A percentile compares a stretch with the other conserved stretches of the same genome.
Evolutionary conservation across 2,797 vertebrate genomes (phyloP).

Genomic region (Tapera naevia): DNA sequence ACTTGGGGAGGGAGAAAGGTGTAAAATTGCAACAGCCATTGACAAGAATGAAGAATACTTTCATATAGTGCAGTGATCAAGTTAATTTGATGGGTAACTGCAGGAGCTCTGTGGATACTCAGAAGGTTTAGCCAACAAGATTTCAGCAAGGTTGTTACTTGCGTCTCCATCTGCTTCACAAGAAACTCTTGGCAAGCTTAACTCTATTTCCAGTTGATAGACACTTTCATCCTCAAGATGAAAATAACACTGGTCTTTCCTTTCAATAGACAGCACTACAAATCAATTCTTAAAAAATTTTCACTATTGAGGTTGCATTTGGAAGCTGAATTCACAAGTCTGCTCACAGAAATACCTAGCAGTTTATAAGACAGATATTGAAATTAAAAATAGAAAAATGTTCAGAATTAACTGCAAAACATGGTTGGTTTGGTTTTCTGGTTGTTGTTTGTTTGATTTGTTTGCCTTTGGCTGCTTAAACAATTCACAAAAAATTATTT

Average conservation of each 20-base stretch:
- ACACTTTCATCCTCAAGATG: slow-evolving; percentile 43
- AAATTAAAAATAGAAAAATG: neutral
- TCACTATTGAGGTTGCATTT: neutral
- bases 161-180: slow-evolving; percentile 32
- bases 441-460: too few relatives aligned
- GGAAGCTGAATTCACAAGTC: neutral
- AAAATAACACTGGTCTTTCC: neutral
- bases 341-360: neutral
- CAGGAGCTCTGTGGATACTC: neutral
- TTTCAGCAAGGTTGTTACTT: slow-evolving; percentile 44
- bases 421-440: too few relatives aligned
- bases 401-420: neutral
- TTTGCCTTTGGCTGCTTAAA: neutral
- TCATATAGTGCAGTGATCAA: neutral
- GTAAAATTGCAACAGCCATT: neutral
- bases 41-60: neutral
- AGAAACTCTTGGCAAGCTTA: slow-evolving; percentile 40
- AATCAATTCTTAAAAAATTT: slow-evolving; percentile 11
- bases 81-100: slow-evolving; percentile 18
- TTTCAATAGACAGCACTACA: slow-evolving; percentile 12
- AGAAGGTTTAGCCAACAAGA: slow-evolving; percentile 20
- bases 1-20: neutral
- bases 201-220: slow-evolving; percentile 39
- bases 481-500: neutral
- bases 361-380: neutral